Evolutionary conservation across 2,888 invertebrate genomes (phyloP).

Genomic region (Entomobrya proxima): DNA sequence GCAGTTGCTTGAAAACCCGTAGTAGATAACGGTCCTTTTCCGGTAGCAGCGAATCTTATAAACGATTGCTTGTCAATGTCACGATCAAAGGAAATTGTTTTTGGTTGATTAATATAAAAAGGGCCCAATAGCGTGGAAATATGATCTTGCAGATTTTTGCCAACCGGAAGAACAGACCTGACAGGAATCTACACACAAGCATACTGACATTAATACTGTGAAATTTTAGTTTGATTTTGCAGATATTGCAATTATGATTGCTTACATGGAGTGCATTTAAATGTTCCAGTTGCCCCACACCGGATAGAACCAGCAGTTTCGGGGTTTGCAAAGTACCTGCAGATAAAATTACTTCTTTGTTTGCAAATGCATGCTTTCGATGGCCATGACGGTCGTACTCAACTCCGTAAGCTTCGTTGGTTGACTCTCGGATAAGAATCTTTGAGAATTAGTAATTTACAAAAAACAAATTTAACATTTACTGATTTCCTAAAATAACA

Average conservation of each 20-base stretch:
- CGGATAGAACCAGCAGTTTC: slow-evolving; percentile 58
- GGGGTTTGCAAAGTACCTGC: slow-evolving; percentile 65
- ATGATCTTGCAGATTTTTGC: slow-evolving; percentile 67
- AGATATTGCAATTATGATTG: not conserved
- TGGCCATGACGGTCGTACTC: slow-evolving; percentile 67
- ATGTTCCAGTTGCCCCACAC: slow-evolving; percentile 62
- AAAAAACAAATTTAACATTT: slow-evolving; percentile 26
- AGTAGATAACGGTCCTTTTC: slow-evolving; percentile 60
- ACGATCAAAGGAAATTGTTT: slow-evolving; percentile 58
- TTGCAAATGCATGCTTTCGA: slow-evolving; percentile 59
- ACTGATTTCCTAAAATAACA: not conserved
- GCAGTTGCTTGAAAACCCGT: slow-evolving; percentile 65
- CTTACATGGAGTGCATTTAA: slow-evolving; percentile 51
- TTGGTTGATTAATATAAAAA: slow-evolving; percentile 62
- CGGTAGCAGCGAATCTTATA: slow-evolving; percentile 44
- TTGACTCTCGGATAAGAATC: slow-evolving; percentile 63
- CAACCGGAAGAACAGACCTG: slow-evolving; percentile 60
- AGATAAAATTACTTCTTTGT: slow-evolving; percentile 68
- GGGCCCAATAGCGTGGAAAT: slow-evolving; percentile 60
- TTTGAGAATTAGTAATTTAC: no score
- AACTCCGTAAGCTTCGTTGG: slow-evolving; percentile 63
- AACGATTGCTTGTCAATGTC: slow-evolving; percentile 64
- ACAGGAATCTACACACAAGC: slow-evolving; percentile 57
- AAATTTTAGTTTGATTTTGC: not conserved
- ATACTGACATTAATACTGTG: not conserved